These are phyloP conservation scores for Mesembrinibis cayennensis DNA, from an alignment of 2,113 vertebrate species.

Conservation along the genomic window DNA sequence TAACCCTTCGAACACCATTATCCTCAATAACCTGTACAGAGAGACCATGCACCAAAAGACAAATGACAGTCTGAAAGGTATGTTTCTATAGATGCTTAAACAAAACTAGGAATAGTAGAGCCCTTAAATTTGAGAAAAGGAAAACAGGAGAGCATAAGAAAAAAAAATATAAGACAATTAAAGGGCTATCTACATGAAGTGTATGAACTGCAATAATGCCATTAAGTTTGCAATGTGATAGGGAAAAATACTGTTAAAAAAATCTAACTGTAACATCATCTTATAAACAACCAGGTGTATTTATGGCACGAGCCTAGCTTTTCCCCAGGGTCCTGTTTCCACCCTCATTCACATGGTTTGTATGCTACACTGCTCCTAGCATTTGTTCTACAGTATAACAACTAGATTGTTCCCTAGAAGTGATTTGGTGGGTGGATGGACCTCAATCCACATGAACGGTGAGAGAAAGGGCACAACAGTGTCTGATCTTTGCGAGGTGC, in stretches of 20 bases:
- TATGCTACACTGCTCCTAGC: neutral
- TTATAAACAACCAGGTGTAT: neutral
- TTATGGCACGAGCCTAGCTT: neutral
- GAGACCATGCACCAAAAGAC: neutral
- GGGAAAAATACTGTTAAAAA: neutral
- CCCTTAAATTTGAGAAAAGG: neutral
- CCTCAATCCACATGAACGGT: accelerated
- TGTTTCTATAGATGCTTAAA: neutral
- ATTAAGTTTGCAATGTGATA: neutral
- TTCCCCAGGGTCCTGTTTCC: neutral
- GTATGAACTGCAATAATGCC: neutral
- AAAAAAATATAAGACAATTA: neutral
- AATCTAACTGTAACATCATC: neutral
- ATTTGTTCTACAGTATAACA: neutral
- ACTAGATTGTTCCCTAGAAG: neutral
- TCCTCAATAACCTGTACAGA: conserved; percentile 92
- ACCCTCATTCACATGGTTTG: neutral
- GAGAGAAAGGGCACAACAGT: neutral
- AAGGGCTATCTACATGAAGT: neutral
- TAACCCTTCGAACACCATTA: conserved; percentile 93
- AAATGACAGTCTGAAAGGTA: neutral
- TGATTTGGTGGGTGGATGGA: neutral
- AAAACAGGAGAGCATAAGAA: neutral
- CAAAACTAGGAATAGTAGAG: neutral
- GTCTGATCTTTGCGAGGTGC: neutral